Base-by-base conservation (phyloP, 2,113 vertebrate species). In the Hydrolagus affinis region DNA sequence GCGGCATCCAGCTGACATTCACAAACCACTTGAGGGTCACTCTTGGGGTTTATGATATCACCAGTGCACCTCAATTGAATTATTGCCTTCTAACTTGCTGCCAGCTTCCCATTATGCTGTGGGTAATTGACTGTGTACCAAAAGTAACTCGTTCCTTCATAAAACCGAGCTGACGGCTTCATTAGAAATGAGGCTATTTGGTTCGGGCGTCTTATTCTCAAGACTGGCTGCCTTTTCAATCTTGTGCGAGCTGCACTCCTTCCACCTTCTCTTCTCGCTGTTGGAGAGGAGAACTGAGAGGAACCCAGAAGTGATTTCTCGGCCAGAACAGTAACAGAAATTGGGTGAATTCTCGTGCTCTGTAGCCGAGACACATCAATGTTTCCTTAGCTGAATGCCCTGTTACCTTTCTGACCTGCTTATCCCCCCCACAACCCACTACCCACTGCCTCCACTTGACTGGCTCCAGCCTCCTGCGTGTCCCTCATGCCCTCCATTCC, bases 71-170 rank as follows among this genome's bases (percentile, higher is more conserved):
- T 23, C n/a, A 60, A 78, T 78, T 78, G n/a, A 78, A 78, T 78
- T 78, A 78, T 12, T 23, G 21, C 57, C 57, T 78, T 59, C 57
- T 62, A 28, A 17, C 14, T 80, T 57, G 62, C 57, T 80, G 59
- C 23, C 75, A 80, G 23, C n/a, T 23, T 25, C 60, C 76, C 76
- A 80, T 80, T 80, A 80, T 17, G 4, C 23, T 28, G 12, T 59
- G 8, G 62, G 76, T 64, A 80, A 28, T 64, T 80, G 76, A 25
- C 76, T 15, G 8, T 80, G 56, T 80, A 64, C 57, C 9, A 8
- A 80, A n/a, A 23, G 76, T 25, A 62, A 80, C 76, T 25, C n/a
- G 23, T 80, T 80, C 56, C 21, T 77, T 77, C n/a, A 23, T 17
- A 60, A n/a, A 56, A 60, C 75, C 60, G 59, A 0, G 21, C 15